These are phyloP conservation scores for Sialis lutaria DNA, from an alignment of 2,888 invertebrate genomes.

Conservation along the genomic window DNA sequence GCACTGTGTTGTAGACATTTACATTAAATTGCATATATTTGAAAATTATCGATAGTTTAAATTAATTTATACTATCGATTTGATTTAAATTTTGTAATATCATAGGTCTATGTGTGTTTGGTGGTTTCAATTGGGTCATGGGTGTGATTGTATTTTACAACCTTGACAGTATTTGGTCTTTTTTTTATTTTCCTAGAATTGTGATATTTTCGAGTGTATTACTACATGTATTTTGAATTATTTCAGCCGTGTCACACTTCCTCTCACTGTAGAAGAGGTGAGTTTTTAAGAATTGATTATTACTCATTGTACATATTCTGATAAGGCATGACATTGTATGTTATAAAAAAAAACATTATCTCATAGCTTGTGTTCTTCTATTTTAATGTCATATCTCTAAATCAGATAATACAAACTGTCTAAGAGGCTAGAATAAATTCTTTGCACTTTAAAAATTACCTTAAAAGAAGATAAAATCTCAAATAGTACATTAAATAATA, in stretches of 20 bases:
- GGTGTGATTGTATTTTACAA: constrained; percentile 1
- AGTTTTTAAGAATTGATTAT: constrained; percentile 21
- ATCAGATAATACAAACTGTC: too few species aligned
- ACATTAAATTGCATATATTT: neutral
- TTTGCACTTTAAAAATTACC: too few species aligned
- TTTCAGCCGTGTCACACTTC: constrained; percentile 88
- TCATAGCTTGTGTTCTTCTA: neutral
- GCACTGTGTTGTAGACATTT: neutral
- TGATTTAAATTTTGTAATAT: too few species aligned
- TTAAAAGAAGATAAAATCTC: too few species aligned
- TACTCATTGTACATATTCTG: too few species aligned
- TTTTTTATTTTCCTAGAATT: neutral
- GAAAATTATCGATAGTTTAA: too few species aligned
- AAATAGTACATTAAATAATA: too few species aligned
- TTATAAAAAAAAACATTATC: neutral
- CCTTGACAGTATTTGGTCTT: constrained; percentile 4
- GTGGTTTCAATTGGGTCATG: constrained; percentile 9
- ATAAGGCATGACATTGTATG: too few species aligned
- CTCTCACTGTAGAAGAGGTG: constrained; percentile 94
- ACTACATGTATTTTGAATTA: constrained; percentile 18
- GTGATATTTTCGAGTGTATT: neutral
- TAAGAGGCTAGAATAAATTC: too few species aligned
- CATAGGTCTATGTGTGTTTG: neutral
- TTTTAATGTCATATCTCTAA: neutral
- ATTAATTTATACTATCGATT: too few species aligned